Evolutionary conservation across 2,113 vertebrate species (phyloP).

Genomic region (Progne subis): DNA sequence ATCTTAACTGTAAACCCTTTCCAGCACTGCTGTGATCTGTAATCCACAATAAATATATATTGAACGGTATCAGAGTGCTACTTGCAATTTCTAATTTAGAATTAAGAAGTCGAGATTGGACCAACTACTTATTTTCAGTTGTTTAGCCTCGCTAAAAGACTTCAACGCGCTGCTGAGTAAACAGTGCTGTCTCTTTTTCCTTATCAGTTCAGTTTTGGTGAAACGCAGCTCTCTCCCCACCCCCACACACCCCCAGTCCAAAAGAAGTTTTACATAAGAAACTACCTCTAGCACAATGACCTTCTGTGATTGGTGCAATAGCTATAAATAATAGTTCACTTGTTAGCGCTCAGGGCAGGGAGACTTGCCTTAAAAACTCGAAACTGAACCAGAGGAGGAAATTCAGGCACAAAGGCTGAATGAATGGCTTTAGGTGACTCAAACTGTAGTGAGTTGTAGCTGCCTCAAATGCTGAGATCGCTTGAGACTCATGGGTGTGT

Average conservation of each 20-base stretch:
- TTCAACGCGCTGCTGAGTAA: slow-evolving; percentile 16
- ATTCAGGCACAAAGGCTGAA: background rate
- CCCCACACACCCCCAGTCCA: background rate
- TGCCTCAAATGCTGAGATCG: background rate
- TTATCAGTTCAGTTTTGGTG: slow-evolving; percentile 38
- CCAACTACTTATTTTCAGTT: background rate
- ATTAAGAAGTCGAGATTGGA: background rate
- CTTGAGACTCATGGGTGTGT: background rate
- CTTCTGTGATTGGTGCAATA: slow-evolving; percentile 19
- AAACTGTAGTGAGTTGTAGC: background rate
- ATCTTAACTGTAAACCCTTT: background rate
- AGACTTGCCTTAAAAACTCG: background rate
- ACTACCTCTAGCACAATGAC: slow-evolving; percentile 55
- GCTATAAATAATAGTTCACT: slow-evolving; percentile 27
- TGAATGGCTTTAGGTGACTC: background rate
- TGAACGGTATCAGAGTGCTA: background rate
- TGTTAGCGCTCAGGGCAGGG: background rate
- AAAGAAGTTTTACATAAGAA: slow-evolving; percentile 55
- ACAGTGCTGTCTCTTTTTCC: background rate
- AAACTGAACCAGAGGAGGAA: background rate
- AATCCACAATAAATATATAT: background rate
- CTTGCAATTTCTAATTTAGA: background rate
- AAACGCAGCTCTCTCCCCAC: background rate
- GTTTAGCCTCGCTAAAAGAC: background rate
- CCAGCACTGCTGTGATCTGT: background rate